phyloP scores from a whole-genome alignment of 2,797 vertebrate species.

The Gila robusta region DNA sequence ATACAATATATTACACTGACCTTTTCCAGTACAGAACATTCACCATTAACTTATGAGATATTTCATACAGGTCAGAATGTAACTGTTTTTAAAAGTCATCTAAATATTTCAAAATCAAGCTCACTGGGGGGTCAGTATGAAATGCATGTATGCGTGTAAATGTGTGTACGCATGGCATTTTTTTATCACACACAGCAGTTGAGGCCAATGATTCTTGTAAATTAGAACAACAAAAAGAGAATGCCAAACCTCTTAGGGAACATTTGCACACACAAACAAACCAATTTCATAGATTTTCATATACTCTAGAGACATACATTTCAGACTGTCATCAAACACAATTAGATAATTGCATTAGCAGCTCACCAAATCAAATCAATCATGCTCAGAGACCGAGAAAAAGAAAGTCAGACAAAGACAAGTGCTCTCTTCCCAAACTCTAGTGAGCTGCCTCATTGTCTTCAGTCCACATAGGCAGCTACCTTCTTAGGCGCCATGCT shows the following conservation, averaged over 20 bases:
- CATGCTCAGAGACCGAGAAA: slow-evolving; percentile 28
- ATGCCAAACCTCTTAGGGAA: slow-evolving; percentile 33
- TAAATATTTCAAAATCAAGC: slow-evolving; percentile 31
- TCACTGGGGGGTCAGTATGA: not conserved
- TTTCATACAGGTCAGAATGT: slow-evolving; percentile 37
- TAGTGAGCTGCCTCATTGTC: not conserved
- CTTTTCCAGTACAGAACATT: slow-evolving; percentile 47
- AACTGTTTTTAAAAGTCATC: slow-evolving; percentile 34
- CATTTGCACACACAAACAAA: slow-evolving; percentile 38
- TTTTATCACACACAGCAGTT: not conserved
- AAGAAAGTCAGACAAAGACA: slow-evolving; percentile 2
- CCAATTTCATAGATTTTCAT: slow-evolving; percentile 19
- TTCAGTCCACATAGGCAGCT: not conserved
- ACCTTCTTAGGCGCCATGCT: not conserved
- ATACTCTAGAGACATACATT: slow-evolving; percentile 26
- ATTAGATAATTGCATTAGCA: slow-evolving; percentile 48
- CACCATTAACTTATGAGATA: slow-evolving; percentile 29
- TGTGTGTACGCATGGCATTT: not conserved
- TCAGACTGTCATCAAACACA: slow-evolving; percentile 38
- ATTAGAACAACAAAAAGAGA: slow-evolving; percentile 23
- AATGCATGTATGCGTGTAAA: slow-evolving; percentile 12
- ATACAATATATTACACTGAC: slow-evolving; percentile 36
- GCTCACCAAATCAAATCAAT: slow-evolving; percentile 43
- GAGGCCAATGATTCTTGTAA: slow-evolving; percentile 22
- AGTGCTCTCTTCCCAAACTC: not conserved